Conservation (phyloP, 2,113 vertebrate genomes). For the Hyla sarda region DNA sequence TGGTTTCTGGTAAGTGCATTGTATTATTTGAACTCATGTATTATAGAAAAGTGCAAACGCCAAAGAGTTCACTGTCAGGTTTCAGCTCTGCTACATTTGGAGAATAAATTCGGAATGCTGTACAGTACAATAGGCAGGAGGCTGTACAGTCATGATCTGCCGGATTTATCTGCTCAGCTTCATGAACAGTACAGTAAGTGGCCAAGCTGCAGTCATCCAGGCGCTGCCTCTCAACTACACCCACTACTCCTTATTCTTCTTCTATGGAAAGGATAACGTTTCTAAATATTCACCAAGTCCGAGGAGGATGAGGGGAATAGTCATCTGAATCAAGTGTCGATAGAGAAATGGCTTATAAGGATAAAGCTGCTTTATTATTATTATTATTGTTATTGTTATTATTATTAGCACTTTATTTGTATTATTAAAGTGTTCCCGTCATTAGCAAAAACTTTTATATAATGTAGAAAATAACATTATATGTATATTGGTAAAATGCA, state of each 20-base stretch:
- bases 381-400: too few species aligned
- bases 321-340: not conserved
- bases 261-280: not conserved
- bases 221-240: not conserved
- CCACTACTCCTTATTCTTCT: not conserved
- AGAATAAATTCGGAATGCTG: not conserved
- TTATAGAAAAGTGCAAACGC: not conserved
- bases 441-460: too few species aligned
- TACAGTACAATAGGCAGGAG: not conserved
- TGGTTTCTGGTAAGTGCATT: not conserved
- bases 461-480: too few species aligned
- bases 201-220: not conserved
- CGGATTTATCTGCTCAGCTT: too few species aligned
- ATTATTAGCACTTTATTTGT: too few species aligned
- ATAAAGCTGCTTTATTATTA: not conserved
- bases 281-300: not conserved
- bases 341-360: not conserved
- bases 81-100: not conserved
- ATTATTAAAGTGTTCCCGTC: too few species aligned
- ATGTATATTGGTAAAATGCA: too few species aligned
- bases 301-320: not conserved
- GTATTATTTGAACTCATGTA: not conserved
- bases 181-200: not conserved
- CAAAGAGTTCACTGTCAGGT: not conserved
- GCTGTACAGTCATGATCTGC: constrained; percentile 1